phyloP scores from a whole-genome alignment of 2,797 vertebrate genomes.

The Leucoraja ocellata region DNA sequence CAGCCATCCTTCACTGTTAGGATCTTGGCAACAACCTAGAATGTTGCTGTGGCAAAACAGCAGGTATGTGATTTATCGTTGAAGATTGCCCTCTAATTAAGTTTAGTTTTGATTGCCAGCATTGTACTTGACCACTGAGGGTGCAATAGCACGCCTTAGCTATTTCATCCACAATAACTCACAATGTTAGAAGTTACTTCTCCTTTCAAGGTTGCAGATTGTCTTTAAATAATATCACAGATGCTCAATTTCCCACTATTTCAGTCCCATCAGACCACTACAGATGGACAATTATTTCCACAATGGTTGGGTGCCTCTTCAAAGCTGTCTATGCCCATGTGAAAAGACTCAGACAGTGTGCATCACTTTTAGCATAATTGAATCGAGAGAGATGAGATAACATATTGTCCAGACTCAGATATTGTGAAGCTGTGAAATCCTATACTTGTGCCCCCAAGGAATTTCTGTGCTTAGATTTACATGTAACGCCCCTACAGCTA shows the following conservation, averaged over 20 bases:
- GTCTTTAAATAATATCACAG: not conserved
- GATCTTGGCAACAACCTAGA: no score
- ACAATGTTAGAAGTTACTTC: not conserved
- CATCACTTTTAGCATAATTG: not conserved
- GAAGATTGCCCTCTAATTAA: no score
- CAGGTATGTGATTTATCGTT: no score
- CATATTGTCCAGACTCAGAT: not conserved
- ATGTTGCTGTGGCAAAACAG: no score
- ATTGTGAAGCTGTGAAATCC: not conserved
- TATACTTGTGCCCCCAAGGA: not conserved
- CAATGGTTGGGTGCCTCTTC: not conserved
- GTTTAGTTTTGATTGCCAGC: no score
- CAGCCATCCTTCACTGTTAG: no score
- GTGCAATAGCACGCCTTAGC: not conserved
- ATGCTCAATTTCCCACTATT: not conserved
- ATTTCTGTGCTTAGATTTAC: not conserved
- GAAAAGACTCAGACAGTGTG: not conserved
- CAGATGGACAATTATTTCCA: not conserved
- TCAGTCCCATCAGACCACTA: not conserved
- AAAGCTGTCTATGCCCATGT: not conserved
- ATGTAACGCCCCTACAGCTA: not conserved
- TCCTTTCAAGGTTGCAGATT: not conserved
- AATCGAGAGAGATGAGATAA: not conserved
- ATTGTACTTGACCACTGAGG: no score
- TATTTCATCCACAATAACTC: no score